A percentile compares a stretch with the other conserved stretches of the same genome.
Evolutionary conservation across 1,140 invertebrate species (phyloP).

Genomic region (Holotrichia oblita): DNA sequence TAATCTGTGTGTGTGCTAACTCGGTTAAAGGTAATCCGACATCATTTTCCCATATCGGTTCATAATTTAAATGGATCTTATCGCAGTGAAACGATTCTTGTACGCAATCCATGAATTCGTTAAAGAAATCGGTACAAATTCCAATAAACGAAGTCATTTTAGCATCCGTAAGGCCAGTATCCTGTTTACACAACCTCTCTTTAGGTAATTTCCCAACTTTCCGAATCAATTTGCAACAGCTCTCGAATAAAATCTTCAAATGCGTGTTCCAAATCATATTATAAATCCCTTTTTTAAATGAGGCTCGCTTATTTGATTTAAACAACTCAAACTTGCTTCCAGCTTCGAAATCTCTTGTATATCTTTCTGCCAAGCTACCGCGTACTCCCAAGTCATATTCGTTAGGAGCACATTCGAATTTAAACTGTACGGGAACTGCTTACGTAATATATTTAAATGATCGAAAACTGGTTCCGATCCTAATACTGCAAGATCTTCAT

Average conservation of each 20-base stretch:
- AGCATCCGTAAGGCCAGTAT: constrained; percentile 76
- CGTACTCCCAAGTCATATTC: constrained; percentile 92
- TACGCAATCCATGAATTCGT: constrained; percentile 77
- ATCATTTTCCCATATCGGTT: constrained; percentile 74
- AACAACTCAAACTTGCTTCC: constrained; percentile 70
- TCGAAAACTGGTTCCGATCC: constrained; percentile 64
- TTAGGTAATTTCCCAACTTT: constrained; percentile 89
- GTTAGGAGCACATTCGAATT: constrained; percentile 79
- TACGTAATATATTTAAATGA: constrained; percentile 70
- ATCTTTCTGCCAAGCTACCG: constrained; percentile 85
- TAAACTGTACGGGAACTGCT: constrained; percentile 87
- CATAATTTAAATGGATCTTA: constrained; percentile 66
- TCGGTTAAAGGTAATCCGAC: constrained; percentile 73
- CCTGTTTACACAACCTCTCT: constrained; percentile 80
- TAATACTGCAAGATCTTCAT: constrained; percentile 52
- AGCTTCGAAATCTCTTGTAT: constrained; percentile 73
- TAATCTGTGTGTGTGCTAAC: constrained; percentile 78
- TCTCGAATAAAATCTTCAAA: constrained; percentile 78
- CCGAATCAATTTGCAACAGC: constrained; percentile 80
- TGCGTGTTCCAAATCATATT: constrained; percentile 89
- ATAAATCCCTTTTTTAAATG: constrained; percentile 76
- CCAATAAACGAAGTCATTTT: constrained; percentile 76
- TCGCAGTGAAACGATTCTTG: constrained; percentile 60
- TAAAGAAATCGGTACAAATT: constrained; percentile 75
- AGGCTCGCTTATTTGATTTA: constrained; percentile 69